These are phyloP conservation scores for Brachionus koreanus DNA, from an alignment of 1,140 invertebrate genomes.

Conservation along the genomic window DNA sequence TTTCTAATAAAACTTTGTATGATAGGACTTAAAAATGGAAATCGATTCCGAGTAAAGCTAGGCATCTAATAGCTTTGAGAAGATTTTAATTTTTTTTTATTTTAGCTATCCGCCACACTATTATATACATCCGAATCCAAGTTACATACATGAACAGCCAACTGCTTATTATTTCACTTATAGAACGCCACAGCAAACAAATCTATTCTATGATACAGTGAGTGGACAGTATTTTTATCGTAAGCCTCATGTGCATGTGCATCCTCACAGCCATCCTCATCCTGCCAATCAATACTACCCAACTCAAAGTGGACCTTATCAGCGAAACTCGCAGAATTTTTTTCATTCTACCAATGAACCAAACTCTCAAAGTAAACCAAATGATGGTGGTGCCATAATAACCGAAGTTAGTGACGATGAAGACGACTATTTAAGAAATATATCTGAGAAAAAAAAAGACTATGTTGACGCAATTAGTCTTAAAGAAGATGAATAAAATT, in stretches of 20 bases:
- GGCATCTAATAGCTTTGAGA: background rate
- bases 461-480: conserved; percentile 43
- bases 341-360: background rate
- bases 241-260: background rate
- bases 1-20: background rate
- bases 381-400: conserved; percentile 8
- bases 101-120: background rate
- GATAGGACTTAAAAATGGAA: background rate
- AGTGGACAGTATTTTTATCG: conserved; percentile 31
- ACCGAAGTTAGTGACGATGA: conserved; percentile 42
- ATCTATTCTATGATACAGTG: background rate
- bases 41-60: background rate
- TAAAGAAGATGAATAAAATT: conserved; percentile 30
- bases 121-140: background rate
- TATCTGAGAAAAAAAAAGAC: conserved; percentile 23
- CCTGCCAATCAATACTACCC: background rate
- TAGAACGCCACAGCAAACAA: background rate
- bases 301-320: background rate
- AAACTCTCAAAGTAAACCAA: background rate
- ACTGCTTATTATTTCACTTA: conserved; percentile 7
- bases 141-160: background rate
- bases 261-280: background rate
- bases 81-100: background rate
- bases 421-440: conserved; percentile 15
- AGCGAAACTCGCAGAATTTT: background rate